Conservation (phyloP, 2,888 invertebrate species). For the Acrobeloides nanus region DNA sequence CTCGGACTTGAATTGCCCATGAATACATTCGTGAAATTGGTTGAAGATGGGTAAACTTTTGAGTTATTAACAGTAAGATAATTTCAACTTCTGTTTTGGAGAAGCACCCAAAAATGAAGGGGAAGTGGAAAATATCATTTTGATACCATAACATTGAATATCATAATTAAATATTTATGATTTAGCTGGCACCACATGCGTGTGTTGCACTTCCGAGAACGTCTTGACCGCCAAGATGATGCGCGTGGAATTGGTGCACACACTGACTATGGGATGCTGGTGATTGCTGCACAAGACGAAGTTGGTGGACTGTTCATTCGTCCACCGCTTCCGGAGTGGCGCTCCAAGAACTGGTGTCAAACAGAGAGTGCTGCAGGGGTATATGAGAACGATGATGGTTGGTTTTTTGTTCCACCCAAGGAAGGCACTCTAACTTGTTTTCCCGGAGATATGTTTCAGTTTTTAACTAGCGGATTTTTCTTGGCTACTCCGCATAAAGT, state of each 20-base stretch:
- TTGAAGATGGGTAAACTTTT: too few relatives aligned
- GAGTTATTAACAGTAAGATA: too few relatives aligned
- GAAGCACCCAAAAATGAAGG: too few relatives aligned
- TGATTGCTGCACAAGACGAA: not conserved
- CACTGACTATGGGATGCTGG: constrained; percentile 1
- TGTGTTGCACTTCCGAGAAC: not conserved
- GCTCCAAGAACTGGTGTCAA: not conserved
- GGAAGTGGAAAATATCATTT: too few relatives aligned
- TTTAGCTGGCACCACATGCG: constrained; percentile 6
- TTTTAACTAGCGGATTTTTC: not conserved
- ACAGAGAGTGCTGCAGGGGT: not conserved
- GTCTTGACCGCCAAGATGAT: not conserved
- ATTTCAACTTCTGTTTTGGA: too few relatives aligned
- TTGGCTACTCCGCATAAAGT: constrained; percentile 2
- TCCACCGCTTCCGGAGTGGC: not conserved
- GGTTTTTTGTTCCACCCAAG: not conserved
- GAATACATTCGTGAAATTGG: too few relatives aligned
- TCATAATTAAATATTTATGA: too few relatives aligned
- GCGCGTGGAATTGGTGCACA: not conserved
- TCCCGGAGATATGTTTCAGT: constrained; percentile 4
- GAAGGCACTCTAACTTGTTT: not conserved
- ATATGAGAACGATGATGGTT: not conserved
- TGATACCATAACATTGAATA: too few relatives aligned
- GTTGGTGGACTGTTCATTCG: constrained; percentile 1
- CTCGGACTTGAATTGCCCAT: too few relatives aligned